Percentiles rank a stretch among this genome's conserved stretches.
Conservation (phyloP, 2,113 vertebrate genomes). For the Tauraco erythrolophus region DNA sequence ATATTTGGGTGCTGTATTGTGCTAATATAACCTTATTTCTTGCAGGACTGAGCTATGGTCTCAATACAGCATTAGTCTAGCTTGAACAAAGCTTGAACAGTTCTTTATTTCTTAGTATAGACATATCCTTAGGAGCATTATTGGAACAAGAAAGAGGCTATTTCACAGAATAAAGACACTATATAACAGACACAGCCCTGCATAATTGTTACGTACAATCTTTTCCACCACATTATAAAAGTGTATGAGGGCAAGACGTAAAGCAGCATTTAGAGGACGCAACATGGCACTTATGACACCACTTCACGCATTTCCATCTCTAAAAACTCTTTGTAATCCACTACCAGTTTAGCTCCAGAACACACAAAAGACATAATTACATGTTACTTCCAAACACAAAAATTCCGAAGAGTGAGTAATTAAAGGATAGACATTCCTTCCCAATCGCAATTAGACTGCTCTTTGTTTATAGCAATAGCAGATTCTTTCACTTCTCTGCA, state of each 20-base stretch:
- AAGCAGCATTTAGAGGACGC: background rate
- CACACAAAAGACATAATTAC: background rate
- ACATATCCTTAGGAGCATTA: background rate
- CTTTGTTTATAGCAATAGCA: fast-evolving
- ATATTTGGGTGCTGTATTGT: background rate
- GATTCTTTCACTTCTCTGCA: background rate
- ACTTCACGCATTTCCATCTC: background rate
- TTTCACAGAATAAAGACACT: background rate
- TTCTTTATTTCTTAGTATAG: background rate
- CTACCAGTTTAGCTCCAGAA: background rate
- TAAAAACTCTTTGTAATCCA: background rate
- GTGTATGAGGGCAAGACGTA: background rate
- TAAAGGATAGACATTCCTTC: background rate
- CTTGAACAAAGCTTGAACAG: background rate
- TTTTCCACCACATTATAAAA: background rate
- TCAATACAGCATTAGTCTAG: background rate
- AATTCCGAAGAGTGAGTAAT: background rate
- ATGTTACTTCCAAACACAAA: background rate
- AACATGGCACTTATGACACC: background rate
- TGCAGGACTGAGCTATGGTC: background rate
- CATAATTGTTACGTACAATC: background rate
- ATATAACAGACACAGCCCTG: background rate
- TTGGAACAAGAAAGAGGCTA: background rate
- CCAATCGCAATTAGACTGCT: background rate
- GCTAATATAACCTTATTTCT: background rate